These are phyloP conservation scores for Heteractis magnifica DNA, from an alignment of 92 coral and sea anemone species.

Conservation along the genomic window DNA sequence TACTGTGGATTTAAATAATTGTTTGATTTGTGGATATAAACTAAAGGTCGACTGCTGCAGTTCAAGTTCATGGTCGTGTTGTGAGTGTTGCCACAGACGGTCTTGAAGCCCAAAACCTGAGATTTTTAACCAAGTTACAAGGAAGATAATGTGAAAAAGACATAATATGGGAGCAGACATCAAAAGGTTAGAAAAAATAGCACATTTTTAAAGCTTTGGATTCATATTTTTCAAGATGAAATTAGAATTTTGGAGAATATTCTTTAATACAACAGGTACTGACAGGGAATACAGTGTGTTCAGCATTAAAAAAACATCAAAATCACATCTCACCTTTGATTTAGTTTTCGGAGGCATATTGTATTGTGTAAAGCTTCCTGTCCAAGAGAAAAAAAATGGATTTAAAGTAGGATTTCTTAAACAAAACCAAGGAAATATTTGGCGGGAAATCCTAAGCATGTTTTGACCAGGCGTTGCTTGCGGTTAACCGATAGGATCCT, in stretches of 20 bases:
- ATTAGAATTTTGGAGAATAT: background rate
- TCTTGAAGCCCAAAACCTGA: background rate
- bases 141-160: background rate
- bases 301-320: background rate
- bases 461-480: constrained; percentile 29
- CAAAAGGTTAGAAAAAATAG: background rate
- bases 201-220: background rate
- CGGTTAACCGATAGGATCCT: background rate
- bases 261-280: background rate
- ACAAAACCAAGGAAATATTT: background rate
- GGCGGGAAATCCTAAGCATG: constrained; percentile 7
- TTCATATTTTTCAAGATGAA: background rate
- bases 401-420: background rate
- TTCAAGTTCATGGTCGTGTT: background rate
- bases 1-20: background rate
- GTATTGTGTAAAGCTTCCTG: background rate
- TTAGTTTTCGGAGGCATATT: constrained; percentile 30
- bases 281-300: background rate
- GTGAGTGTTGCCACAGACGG: background rate
- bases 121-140: background rate
- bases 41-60: background rate
- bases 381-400: background rate
- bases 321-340: constrained; percentile 9
- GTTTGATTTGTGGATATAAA: background rate
- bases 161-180: background rate